Percentiles rank a stretch among this genome's conserved stretches.
These are phyloP conservation scores for Thoracochromis brauschi DNA, from an alignment of 2,113 vertebrate genomes.

Conservation along the genomic window DNA sequence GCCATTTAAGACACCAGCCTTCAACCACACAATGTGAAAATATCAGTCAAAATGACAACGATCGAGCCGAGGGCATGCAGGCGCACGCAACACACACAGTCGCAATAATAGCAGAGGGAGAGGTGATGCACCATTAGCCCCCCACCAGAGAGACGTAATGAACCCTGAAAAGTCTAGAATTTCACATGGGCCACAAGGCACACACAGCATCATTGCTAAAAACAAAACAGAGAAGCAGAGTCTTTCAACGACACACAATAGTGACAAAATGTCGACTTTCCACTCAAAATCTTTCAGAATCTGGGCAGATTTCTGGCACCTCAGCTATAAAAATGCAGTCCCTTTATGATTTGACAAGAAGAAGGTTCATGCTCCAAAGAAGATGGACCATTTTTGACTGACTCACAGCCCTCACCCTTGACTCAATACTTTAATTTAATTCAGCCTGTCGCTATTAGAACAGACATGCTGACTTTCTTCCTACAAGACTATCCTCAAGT, in stretches of 20 bases:
- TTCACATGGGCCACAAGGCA: constrained; percentile 20
- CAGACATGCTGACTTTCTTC: background rate
- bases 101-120: constrained; percentile 11
- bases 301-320: background rate
- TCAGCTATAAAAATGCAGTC: background rate
- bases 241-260: background rate
- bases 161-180: constrained; percentile 39
- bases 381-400: background rate
- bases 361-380: background rate
- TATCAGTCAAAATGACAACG: constrained; percentile 48
- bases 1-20: constrained; percentile 4
- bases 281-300: background rate
- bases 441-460: background rate
- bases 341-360: background rate
- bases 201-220: background rate
- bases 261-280: background rate
- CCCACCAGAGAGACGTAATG: constrained; percentile 44
- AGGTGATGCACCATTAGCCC: constrained; percentile 49
- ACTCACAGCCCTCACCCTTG: background rate
- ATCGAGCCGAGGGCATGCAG: background rate
- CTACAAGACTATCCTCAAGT: background rate
- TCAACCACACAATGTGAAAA: background rate
- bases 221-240: background rate
- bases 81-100: constrained; percentile 1
- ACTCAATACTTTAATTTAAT: background rate